Conservation (phyloP, 2,113 vertebrate genomes). For the Dolichotis patagonum region DNA sequence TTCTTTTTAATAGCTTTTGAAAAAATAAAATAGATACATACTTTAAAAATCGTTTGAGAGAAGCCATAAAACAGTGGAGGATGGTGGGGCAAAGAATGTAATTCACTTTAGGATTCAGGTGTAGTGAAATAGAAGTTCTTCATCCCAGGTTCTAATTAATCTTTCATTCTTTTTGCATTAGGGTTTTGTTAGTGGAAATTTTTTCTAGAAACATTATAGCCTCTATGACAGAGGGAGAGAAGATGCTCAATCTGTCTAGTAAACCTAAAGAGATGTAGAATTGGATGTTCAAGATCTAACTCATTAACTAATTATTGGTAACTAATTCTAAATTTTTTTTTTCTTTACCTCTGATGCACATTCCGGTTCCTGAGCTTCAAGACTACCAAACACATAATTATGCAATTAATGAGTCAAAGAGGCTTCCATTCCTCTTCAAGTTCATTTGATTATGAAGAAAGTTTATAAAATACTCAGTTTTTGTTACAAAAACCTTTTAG, state of each 20-base stretch:
- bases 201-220: neutral
- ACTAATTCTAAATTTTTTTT: constrained; percentile 37
- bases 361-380: constrained; percentile 41
- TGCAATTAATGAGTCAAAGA: constrained; percentile 69
- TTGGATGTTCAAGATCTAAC: neutral
- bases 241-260: neutral
- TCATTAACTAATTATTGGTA: neutral
- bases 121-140: neutral
- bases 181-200: neutral
- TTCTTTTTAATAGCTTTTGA: neutral
- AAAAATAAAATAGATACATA: neutral
- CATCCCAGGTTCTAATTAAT: neutral
- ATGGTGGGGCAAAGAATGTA: neutral
- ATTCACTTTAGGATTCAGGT: neutral
- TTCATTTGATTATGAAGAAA: constrained; percentile 73
- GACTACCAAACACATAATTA: constrained; percentile 58
- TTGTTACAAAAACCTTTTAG: constrained; percentile 78
- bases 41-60: neutral
- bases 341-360: neutral
- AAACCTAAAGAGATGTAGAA: neutral
- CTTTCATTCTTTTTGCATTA: neutral
- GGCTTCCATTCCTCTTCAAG: constrained; percentile 64
- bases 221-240: neutral
- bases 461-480: constrained; percentile 69
- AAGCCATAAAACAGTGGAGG: neutral